A percentile compares a stretch with the other conserved stretches of the same genome.
Conservation (phyloP, 2,888 invertebrate genomes). For the Philonicus albiceps region DNA sequence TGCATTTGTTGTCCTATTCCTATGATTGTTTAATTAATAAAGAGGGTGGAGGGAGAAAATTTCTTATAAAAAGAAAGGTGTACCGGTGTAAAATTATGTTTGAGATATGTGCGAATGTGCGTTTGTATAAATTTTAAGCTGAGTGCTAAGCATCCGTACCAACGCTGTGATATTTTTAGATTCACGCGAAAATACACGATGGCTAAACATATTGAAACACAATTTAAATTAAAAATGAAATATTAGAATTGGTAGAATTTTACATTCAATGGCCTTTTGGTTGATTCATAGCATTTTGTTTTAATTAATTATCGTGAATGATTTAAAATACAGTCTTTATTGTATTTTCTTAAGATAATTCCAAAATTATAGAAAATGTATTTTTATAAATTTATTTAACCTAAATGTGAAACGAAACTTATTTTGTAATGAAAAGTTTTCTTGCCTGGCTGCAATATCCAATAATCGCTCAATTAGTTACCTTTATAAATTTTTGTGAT, state of each 20-base stretch:
- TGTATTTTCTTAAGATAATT: no score
- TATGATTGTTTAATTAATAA: neutral
- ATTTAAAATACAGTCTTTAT: no score
- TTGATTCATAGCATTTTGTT: no score
- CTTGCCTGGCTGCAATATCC: neutral
- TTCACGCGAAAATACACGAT: neutral
- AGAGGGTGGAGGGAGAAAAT: neutral
- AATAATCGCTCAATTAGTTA: neutral
- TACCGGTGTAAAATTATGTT: neutral
- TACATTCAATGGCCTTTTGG: no score
- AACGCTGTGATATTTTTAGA: slow-evolving; percentile 9
- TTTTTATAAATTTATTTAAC: neutral
- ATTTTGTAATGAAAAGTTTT: neutral
- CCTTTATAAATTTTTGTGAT: neutral
- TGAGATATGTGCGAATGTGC: neutral
- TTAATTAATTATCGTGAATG: no score
- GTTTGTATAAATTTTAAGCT: neutral
- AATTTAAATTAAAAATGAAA: neutral
- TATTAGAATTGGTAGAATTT: no score
- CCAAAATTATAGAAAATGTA: no score
- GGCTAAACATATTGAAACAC: slow-evolving; percentile 19
- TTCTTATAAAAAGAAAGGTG: neutral
- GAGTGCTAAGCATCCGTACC: neutral
- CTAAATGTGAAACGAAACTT: neutral
- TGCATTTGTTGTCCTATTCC: no score